Evolutionary conservation across 2,888 invertebrate species (phyloP), one percentile per base, ranked within the genome.

Genomic region (Argyra leucocephala): DNA sequence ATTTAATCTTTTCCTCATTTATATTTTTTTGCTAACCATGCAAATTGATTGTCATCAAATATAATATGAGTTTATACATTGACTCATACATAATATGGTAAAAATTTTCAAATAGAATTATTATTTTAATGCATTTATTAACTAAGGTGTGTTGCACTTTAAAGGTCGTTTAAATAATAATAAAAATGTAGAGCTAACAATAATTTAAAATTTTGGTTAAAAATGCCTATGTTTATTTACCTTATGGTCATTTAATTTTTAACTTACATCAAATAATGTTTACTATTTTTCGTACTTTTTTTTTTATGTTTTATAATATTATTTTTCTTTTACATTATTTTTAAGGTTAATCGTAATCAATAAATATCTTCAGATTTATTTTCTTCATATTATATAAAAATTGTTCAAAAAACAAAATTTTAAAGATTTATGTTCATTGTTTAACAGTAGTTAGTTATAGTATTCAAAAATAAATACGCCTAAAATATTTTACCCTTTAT

Each of bases 141-240:
- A 48, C 48, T 48, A 48, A 48, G 48, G 48, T 48, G 48, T 48
- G 48, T 48, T 48, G 48, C 15, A 48, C 48, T 48, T 48, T 48
- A 48, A 48, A 48, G 48, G 48, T 48, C 48, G 18, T 2, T 18
- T 48, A 18, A 48, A 48, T 48, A 48, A 48, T 48, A 48, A 48
- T 15, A 48, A 48, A 31, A 48, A 48, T 48, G 48, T 18, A 48
- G 48, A 18, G 7, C 48, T 48, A 9, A 48, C 5, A 48, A 48
- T n/a, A 48, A 48, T 48, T 48, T 48, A 15, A 31, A 48, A 48
- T 48, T n/a, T 48, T 48, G 48, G 48, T 48, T 7, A 31, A 48
- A 48, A 48, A 48, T 3, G n/a, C n/a, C 12, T 48, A 18, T 48
- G 5, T 48, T 10, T 6, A 15, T 37, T 37, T 3, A 37, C 37